These are phyloP conservation scores for Melanotaenia pygmaea DNA, from an alignment of 2,797 vertebrate species.

Conservation along the genomic window DNA sequence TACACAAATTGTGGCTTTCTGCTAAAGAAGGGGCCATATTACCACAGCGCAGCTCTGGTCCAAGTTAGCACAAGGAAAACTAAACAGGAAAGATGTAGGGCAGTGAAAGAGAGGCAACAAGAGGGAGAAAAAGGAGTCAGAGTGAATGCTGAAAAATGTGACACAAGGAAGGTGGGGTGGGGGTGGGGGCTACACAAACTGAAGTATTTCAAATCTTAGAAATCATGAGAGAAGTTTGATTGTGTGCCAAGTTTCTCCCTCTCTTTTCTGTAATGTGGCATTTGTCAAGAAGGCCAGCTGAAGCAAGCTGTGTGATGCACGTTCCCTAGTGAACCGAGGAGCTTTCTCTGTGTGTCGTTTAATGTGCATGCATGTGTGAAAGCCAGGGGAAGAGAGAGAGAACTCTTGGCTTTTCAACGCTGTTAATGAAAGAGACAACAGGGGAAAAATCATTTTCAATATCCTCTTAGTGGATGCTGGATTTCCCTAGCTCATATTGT, in stretches of 20 bases:
- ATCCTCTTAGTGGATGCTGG: constrained; percentile 68
- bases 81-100: constrained; percentile 66
- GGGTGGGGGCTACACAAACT: constrained; percentile 56
- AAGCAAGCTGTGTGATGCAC: constrained; percentile 79
- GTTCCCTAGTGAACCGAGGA: constrained; percentile 60
- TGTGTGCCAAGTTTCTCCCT: constrained; percentile 76
- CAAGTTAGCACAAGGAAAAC: constrained; percentile 62
- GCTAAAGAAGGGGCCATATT: constrained; percentile 59
- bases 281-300: constrained; percentile 82
- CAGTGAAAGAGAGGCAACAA: constrained; percentile 57
- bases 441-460: constrained; percentile 76
- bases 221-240: constrained; percentile 83
- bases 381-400: constrained; percentile 53
- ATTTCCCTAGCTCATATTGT: constrained; percentile 46
- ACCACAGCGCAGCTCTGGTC: constrained; percentile 61
- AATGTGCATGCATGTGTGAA: constrained; percentile 35
- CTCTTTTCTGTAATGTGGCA: constrained; percentile 75
- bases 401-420: constrained; percentile 74
- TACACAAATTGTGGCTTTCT: constrained; percentile 66
- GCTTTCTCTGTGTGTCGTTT: constrained; percentile 51
- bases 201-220: constrained; percentile 83
- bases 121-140: constrained; percentile 25
- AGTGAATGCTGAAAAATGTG: constrained; percentile 22
- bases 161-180: constrained; percentile 40
- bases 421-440: constrained; percentile 80